Conservation (phyloP, 2,888 invertebrate species). For the Heliconius cydno region DNA sequence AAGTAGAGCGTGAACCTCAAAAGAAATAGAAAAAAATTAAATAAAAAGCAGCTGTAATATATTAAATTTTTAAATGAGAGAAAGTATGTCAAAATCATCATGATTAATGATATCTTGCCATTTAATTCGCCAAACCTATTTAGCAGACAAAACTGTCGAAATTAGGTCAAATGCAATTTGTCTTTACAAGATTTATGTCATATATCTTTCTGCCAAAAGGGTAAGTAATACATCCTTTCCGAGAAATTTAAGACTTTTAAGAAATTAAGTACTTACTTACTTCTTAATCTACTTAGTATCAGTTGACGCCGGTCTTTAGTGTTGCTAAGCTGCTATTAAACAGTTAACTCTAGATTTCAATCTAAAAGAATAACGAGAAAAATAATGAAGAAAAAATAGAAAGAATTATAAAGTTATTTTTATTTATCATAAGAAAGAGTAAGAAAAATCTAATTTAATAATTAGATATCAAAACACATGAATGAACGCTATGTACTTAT, state of each 20-base stretch:
- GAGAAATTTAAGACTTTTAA: constrained; percentile 22
- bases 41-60: constrained; percentile 13
- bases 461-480: no score
- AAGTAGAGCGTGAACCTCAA: no score
- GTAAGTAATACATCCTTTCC: constrained; percentile 35
- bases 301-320: neutral
- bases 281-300: neutral
- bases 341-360: neutral
- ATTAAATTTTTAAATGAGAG: no score
- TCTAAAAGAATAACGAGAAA: no score
- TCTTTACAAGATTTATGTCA: constrained; percentile 21
- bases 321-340: neutral
- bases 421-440: no score
- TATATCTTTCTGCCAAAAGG: constrained; percentile 19
- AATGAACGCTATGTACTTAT: no score
- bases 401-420: no score
- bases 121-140: constrained; percentile 9
- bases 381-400: no score
- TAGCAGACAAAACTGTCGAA: constrained; percentile 22
- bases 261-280: neutral
- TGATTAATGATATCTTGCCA: constrained; percentile 12
- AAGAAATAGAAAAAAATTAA: neutral
- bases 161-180: constrained; percentile 30
- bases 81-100: constrained; percentile 36
- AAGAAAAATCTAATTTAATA: no score